Percentiles rank a stretch among this genome's conserved stretches.
These are phyloP conservation scores for Zapornia atra DNA, from an alignment of 2,113 vertebrate genomes.

Conservation along the genomic window DNA sequence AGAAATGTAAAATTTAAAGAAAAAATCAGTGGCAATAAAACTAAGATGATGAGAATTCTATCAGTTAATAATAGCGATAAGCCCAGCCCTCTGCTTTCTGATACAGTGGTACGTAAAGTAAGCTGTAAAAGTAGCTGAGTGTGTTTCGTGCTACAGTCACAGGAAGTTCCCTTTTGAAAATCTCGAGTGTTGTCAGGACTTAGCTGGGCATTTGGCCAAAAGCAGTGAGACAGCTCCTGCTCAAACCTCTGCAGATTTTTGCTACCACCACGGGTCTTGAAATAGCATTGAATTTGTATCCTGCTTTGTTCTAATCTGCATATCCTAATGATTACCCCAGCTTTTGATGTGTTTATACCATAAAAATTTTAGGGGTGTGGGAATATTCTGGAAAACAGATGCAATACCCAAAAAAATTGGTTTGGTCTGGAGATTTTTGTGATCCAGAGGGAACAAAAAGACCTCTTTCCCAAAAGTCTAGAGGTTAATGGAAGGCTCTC, in stretches of 20 bases:
- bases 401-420: accelerated
- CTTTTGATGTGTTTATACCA: background rate
- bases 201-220: slow-evolving; percentile 18
- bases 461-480: background rate
- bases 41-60: background rate
- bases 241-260: slow-evolving; percentile 4
- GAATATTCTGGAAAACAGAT: background rate
- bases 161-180: slow-evolving; percentile 7
- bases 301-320: background rate
- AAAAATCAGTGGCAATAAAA: background rate
- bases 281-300: slow-evolving; percentile 15
- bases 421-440: background rate
- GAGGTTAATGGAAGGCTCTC: background rate
- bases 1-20: background rate
- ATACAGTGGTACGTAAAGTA: background rate
- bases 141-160: background rate
- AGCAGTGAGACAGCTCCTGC: background rate
- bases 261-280: slow-evolving; percentile 2
- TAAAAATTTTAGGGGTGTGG: background rate
- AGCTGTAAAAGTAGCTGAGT: background rate
- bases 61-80: background rate
- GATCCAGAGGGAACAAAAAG: background rate
- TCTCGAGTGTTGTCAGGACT: background rate
- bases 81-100: background rate
- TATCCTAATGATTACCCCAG: background rate